These are phyloP conservation scores for Lates japonicus DNA, from an alignment of 2,797 vertebrate genomes.

Conservation along the genomic window DNA sequence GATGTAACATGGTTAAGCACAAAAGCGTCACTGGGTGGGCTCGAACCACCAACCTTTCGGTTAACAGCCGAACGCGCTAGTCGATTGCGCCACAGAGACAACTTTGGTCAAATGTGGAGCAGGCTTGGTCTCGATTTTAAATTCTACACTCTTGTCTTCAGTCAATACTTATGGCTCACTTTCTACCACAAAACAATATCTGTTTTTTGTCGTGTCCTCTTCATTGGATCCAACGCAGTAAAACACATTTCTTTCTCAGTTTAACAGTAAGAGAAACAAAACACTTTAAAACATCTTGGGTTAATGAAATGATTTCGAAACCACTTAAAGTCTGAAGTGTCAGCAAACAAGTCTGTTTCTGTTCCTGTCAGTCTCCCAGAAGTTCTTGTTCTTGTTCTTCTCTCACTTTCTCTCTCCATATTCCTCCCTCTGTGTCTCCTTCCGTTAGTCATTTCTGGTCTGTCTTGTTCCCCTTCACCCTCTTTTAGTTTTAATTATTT, in stretches of 20 bases:
- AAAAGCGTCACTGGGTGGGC: too few species aligned
- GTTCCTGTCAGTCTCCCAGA: slow-evolving; percentile 2
- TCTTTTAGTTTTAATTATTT: slow-evolving; percentile 67
- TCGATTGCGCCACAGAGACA: too few species aligned
- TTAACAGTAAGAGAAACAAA: background rate
- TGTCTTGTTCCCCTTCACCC: background rate
- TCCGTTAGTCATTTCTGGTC: background rate
- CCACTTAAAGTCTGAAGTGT: background rate
- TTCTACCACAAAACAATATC: background rate
- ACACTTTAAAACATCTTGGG: background rate
- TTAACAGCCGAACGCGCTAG: too few species aligned
- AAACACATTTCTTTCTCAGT: background rate
- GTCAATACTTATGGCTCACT: background rate
- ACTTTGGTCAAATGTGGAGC: too few species aligned
- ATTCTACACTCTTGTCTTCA: too few species aligned
- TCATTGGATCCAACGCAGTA: too few species aligned
- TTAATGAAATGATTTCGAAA: background rate
- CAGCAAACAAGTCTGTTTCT: background rate
- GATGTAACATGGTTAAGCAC: too few species aligned
- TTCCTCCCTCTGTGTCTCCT: background rate
- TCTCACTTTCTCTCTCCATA: background rate
- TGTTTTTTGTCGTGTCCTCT: background rate
- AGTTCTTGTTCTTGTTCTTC: background rate
- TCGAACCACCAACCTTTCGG: too few species aligned
- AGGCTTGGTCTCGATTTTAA: too few species aligned